phyloP scores from a whole-genome alignment of 2,113 vertebrate genomes.

The Theropithecus gelada region DNA sequence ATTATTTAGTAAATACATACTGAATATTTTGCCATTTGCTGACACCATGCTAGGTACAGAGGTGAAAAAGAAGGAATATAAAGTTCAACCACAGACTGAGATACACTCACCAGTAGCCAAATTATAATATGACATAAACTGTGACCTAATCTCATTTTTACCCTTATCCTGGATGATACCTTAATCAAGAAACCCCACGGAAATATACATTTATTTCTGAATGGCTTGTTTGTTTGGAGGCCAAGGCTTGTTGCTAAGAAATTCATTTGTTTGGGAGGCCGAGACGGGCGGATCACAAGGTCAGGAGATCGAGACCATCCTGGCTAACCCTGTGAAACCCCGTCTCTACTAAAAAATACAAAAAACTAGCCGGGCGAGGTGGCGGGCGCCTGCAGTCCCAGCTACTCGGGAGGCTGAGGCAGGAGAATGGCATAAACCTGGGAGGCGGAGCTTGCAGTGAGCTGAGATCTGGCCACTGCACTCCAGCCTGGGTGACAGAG shows the following conservation, averaged over 20 bases:
- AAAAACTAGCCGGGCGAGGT: no score
- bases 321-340: no score
- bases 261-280: background rate
- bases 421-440: no score
- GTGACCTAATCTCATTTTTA: background rate
- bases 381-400: no score
- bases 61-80: background rate
- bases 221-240: background rate
- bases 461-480: no score
- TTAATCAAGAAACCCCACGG: background rate
- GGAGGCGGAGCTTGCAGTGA: no score
- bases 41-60: background rate
- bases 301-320: no score
- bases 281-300: no score
- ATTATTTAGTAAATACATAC: background rate
- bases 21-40: background rate
- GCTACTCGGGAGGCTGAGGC: no score
- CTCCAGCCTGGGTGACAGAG: no score
- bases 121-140: background rate
- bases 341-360: no score
- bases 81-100: background rate
- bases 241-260: background rate
- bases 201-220: slow-evolving; percentile 24
- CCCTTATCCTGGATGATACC: background rate
- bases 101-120: background rate